Evolutionary conservation across 2,888 invertebrate species (phyloP), one percentile per base, ranked within the genome.

Genomic region (Quadroppia sp.): DNA sequence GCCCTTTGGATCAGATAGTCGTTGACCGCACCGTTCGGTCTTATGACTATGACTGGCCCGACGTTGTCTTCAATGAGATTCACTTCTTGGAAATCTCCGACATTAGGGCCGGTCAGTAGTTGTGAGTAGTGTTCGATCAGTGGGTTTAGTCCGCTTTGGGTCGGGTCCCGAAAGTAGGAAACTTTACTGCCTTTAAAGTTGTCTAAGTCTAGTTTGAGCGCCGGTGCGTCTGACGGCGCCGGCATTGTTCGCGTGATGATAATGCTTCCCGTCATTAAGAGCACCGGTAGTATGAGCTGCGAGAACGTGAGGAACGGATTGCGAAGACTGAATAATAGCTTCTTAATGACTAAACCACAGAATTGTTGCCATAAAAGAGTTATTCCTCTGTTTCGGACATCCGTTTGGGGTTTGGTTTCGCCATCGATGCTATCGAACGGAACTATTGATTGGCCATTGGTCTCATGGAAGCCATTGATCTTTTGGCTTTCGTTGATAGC

Each of bases 241-340:
- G 85, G 81, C 74, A 84, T 82, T 15, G 84, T 84, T 75, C 85
- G 83, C 1, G 86, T 81, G 17, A 88, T 86, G 0, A 89, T 80
- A 28, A 91, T 85, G 0, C 89, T 20, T 1, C 88, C 81, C 17
- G 85, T 83, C 78, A 87, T 86, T 83, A 86, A 89, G 73, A 88
- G 76, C 0, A 89, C 82, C 0, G 92, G 91, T 71, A 92, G 86
- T 1, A 87, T 76, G 28, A 90, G 84, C 83, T 90, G 90, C 11
- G 77, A 71, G 3, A 75, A 11, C 3, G 77, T 78, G 72, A 90
- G 83, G 0, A 87, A 30, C 28, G 87, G 75, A 74, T 80, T 80
- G 7, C 80, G 72, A 64, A 76, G 75, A 6, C 79, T 77, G 75
- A 80, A 78, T 1, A 80, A 53, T 3, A 79, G 64, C 40, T 78